Conservation (phyloP, 1,140 invertebrate genomes). For the Dryas iulia region DNA sequence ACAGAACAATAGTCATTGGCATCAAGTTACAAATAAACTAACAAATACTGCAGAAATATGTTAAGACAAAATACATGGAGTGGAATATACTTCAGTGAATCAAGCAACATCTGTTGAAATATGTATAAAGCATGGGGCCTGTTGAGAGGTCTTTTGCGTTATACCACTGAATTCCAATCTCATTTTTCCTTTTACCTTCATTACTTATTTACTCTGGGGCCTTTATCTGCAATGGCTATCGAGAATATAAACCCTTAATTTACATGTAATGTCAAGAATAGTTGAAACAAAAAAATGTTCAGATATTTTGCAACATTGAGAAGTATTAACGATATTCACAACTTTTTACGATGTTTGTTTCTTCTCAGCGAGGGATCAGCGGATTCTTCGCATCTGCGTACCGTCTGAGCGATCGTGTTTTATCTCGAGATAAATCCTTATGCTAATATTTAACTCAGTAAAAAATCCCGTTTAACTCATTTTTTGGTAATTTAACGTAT, state of each 20-base stretch:
- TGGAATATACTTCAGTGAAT: conserved; percentile 5
- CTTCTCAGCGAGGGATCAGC: conserved; percentile 54
- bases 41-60: background rate
- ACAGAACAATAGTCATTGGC: background rate
- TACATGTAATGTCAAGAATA: conserved; percentile 42
- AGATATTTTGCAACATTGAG: conserved; percentile 55
- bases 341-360: conserved; percentile 69
- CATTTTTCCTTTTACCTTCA: conserved; percentile 48
- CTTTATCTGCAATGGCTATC: conserved; percentile 33
- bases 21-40: background rate
- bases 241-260: conserved; percentile 37
- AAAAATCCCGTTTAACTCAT: conserved; percentile 11
- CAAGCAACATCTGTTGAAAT: conserved; percentile 15
- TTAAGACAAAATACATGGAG: background rate
- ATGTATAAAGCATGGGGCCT: conserved; percentile 24
- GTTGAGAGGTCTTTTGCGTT: conserved; percentile 14
- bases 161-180: conserved; percentile 28
- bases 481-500: conserved; percentile 1
- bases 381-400: conserved; percentile 61
- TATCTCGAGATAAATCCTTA: conserved; percentile 54
- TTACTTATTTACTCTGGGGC: conserved; percentile 48
- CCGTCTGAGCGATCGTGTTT: conserved; percentile 55
- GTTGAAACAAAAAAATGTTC: conserved; percentile 51
- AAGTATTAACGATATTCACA: conserved; percentile 57
- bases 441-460: conserved; percentile 34